Conservation (phyloP, 2,113 vertebrate genomes). For the Suncus etruscus region DNA sequence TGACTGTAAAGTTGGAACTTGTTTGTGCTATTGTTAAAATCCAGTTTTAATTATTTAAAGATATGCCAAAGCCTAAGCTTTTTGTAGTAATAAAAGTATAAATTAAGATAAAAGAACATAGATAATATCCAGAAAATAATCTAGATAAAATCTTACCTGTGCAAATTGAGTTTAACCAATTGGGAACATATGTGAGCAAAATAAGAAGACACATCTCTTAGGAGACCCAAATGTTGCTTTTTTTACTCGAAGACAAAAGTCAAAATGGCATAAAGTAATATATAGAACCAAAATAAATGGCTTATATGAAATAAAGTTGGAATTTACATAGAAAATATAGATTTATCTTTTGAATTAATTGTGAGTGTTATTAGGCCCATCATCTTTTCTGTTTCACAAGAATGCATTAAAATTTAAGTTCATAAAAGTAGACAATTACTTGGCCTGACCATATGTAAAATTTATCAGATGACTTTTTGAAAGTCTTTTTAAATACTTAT, state of each 20-base stretch:
- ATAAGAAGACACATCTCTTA: conserved; percentile 42
- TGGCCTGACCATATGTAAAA: conserved; percentile 46
- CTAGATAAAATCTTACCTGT: conserved; percentile 38
- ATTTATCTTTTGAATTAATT: conserved; percentile 43
- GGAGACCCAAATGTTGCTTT: conserved; percentile 71
- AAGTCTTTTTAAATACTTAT: neutral
- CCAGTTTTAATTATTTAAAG: conserved; percentile 9
- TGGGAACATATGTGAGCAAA: conserved; percentile 23
- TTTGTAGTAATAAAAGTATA: conserved; percentile 40
- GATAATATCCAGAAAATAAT: neutral
- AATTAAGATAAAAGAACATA: neutral
- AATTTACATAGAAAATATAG: conserved; percentile 27
- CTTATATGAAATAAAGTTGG: conserved; percentile 62
- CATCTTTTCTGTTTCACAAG: conserved; percentile 36
- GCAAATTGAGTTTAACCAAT: conserved; percentile 54
- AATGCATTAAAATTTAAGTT: conserved; percentile 39
- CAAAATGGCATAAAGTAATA: conserved; percentile 56
- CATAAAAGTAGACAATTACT: conserved; percentile 7
- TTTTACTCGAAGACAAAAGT: conserved; percentile 74
- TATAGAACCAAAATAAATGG: conserved; percentile 53
- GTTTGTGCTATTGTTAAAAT: neutral
- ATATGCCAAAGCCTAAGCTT: neutral
- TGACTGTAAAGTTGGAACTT: neutral
- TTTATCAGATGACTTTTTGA: neutral
- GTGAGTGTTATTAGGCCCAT: conserved; percentile 11